phyloP scores from a whole-genome alignment of 2,888 invertebrate species.

The Nomada fabriciana region DNA sequence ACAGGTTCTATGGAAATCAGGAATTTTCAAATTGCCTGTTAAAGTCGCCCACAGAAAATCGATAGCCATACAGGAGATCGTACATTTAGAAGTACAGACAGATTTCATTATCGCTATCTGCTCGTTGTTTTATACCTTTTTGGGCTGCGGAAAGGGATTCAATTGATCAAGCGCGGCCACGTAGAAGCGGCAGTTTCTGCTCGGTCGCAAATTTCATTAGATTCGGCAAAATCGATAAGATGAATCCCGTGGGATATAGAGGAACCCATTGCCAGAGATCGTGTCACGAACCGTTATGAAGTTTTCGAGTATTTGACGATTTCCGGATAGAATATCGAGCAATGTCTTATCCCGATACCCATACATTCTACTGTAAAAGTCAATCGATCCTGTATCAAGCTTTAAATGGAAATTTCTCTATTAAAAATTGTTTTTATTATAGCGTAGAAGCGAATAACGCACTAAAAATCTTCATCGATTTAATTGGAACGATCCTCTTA shows the following conservation, averaged over 20 bases:
- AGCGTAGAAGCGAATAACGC: no score
- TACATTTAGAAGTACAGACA: not conserved
- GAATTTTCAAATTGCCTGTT: not conserved
- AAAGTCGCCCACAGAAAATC: not conserved
- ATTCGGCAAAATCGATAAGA: conserved; percentile 54
- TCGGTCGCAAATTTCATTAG: conserved; percentile 50
- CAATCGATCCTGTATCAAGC: not conserved
- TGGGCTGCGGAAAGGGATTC: not conserved
- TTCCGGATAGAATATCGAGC: conserved; percentile 46
- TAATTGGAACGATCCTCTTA: no score
- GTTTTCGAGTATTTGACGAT: conserved; percentile 47
- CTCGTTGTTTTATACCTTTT: conserved; percentile 1
- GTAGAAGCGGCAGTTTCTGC: conserved; percentile 36
- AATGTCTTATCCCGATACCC: conserved; percentile 18
- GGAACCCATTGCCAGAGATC: conserved; percentile 45
- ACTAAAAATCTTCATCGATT: no score
- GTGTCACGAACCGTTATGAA: conserved; percentile 59
- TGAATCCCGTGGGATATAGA: conserved; percentile 30
- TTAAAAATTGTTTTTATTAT: no score
- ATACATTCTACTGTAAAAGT: not conserved
- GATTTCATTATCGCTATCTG: conserved; percentile 3
- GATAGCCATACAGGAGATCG: not conserved
- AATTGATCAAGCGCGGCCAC: conserved; percentile 12
- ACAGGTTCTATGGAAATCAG: no score
- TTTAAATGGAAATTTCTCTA: not conserved